Conservation (phyloP, 37 sponge, comb jelly and placozoan species). For the Hormiphora californensis region DNA sequence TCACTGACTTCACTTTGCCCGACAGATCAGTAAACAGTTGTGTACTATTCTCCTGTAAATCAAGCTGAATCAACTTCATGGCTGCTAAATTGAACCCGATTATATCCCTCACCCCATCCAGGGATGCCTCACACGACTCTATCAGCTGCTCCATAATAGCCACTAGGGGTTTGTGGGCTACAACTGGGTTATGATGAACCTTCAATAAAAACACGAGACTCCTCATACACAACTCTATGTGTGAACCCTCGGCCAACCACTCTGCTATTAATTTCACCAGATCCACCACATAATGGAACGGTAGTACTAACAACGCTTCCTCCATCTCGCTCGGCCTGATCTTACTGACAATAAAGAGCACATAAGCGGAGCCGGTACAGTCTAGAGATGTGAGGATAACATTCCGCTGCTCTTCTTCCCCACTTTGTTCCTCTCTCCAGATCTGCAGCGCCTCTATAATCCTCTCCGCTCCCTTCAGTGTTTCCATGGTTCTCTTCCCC, state of each 20-base stretch:
- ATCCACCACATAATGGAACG: slow-evolving; percentile 67
- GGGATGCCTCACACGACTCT: slow-evolving; percentile 4
- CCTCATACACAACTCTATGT: slow-evolving; percentile 68
- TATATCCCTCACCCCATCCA: slow-evolving; percentile 65
- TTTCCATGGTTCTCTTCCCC: slow-evolving; percentile 70
- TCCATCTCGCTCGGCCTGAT: slow-evolving; percentile 85
- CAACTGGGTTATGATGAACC: slow-evolving; percentile 82
- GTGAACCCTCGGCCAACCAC: slow-evolving; percentile 61
- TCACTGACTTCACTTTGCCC: slow-evolving; percentile 24
- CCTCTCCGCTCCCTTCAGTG: slow-evolving; percentile 79
- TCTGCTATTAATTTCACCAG: slow-evolving; percentile 59
- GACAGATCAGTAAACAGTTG: slow-evolving; percentile 64
- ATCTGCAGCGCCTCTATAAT: slow-evolving; percentile 77
- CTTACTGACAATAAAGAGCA: slow-evolving; percentile 63
- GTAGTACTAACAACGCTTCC: slow-evolving; percentile 80
- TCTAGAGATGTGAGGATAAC: slow-evolving; percentile 66
- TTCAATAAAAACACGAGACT: slow-evolving; percentile 78
- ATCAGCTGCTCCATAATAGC: slow-evolving; percentile 65
- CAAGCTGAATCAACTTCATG: slow-evolving; percentile 60
- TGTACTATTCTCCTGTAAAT: slow-evolving; percentile 53
- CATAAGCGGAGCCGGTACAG: slow-evolving; percentile 57
- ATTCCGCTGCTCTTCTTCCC: slow-evolving; percentile 57
- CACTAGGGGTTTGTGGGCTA: slow-evolving; percentile 60
- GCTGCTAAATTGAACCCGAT: slow-evolving; percentile 81
- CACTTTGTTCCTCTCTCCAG: slow-evolving; percentile 65